Evolutionary conservation across 2,113 vertebrate species (phyloP), one percentile per base, ranked within the genome.

Genomic region (Lipotes vexillifer): DNA sequence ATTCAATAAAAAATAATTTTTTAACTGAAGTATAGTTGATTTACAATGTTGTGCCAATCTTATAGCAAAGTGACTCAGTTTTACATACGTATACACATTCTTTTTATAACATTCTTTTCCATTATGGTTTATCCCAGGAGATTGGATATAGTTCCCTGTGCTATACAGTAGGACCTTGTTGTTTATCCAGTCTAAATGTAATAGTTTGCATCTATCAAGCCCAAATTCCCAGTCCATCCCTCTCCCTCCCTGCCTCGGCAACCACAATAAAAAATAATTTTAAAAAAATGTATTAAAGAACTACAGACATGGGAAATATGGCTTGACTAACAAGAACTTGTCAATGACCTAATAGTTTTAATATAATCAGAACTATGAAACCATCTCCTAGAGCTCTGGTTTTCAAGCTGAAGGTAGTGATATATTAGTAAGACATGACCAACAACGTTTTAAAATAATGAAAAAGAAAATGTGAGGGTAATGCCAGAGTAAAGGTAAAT

Each of bases 401-500:
- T 90, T 90, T 90, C 78, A 89, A 90, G 84, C 38, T 63, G 33
- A 94, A 92, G 44, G 41, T 65, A 69, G 41, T 72, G 41, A 71
- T 63, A 61, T 78, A n/a, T 52, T 59, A 89, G 23, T 52, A 59
- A 75, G 6, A 20, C 55, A 6, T 44, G 17, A 74, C 55, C 44
- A 96, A 82, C 33, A 94, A 61, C 25, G 66, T 85, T 93, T 83
- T 74, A 69, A 87, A 49, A 66, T 63, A 92, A 59, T 72, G 69
- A 77, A 92, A 90, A 90, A 90, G 69, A 87, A 96, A 94, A 90
- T 27, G 20, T 81, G 57, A 97, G 44, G 49, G 31, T 90, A 82
- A 87, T 69, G 29, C 6, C 38, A 90, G n/a, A 41, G 1, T 68
- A 93, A 66, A 95, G 20, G 14, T 87, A 93, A 93, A 77, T 41